Evolutionary conservation across 2,888 invertebrate genomes (phyloP).

Genomic region (Drosophila recens): DNA sequence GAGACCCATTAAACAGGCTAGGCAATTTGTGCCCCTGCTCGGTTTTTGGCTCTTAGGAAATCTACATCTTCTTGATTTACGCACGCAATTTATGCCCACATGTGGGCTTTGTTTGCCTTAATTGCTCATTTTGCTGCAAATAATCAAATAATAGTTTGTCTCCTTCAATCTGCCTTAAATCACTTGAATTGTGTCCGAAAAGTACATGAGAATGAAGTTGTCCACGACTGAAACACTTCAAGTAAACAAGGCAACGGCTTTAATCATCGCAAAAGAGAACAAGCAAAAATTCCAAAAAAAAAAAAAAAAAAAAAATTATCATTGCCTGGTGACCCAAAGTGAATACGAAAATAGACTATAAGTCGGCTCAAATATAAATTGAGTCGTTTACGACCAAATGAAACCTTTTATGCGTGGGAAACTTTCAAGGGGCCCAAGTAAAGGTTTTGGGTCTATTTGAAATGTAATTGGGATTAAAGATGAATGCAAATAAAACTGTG

Average conservation of each 20-base stretch:
- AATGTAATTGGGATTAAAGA: constrained; percentile 16
- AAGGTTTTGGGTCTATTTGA: constrained; percentile 3
- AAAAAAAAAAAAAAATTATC: constrained; percentile 12
- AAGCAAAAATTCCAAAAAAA: constrained; percentile 9
- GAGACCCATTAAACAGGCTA: background rate
- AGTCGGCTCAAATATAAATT: constrained; percentile 17
- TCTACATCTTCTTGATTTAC: constrained; percentile 69
- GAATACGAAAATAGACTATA: constrained; percentile 17
- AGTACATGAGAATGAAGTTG: background rate
- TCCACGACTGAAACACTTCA: background rate
- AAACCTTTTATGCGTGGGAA: constrained; percentile 26
- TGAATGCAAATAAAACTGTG: constrained; percentile 12
- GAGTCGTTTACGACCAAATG: constrained; percentile 19
- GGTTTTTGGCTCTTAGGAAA: constrained; percentile 26
- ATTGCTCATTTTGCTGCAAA: constrained; percentile 58
- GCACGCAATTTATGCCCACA: constrained; percentile 44
- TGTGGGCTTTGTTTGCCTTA: constrained; percentile 54
- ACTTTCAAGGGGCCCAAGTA: constrained; percentile 10
- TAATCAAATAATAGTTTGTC: constrained; percentile 49
- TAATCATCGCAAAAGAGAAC: constrained; percentile 13
- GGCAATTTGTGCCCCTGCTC: constrained; percentile 8
- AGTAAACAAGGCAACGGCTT: background rate
- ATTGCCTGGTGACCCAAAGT: constrained; percentile 7
- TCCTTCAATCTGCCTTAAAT: constrained; percentile 13
- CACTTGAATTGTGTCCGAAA: background rate